A percentile compares a stretch with the other conserved stretches of the same genome.
Evolutionary conservation across 1,140 invertebrate species (phyloP).

Genomic region (Neotoxoptera formosana): DNA sequence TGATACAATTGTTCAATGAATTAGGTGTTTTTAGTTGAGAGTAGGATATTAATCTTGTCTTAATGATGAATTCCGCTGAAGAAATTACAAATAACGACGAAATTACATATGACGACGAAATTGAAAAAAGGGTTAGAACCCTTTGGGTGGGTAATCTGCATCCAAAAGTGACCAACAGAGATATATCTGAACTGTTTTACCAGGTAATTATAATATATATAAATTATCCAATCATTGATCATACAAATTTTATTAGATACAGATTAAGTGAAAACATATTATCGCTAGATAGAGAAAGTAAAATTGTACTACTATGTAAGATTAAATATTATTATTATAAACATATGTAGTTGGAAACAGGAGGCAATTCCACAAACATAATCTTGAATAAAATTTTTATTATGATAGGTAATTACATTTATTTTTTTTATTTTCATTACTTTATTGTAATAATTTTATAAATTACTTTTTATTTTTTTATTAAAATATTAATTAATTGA

Average conservation of each 20-base stretch:
- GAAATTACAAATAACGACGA: background rate
- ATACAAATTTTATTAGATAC: too few species aligned
- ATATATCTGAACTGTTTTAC: slow-evolving; percentile 43
- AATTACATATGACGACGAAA: background rate
- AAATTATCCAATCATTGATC: background rate
- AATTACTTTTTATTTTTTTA: background rate
- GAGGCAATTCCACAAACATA: background rate
- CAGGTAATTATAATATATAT: slow-evolving; percentile 35
- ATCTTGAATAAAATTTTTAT: background rate
- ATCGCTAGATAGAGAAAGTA: background rate
- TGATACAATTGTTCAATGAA: background rate
- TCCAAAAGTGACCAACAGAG: background rate
- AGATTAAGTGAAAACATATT: background rate
- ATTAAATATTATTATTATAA: background rate
- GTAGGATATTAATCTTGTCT: background rate
- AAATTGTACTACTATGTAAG: background rate
- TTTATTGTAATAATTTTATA: background rate
- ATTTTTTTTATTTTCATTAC: background rate
- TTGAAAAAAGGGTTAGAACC: background rate
- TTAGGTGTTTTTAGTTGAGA: background rate
- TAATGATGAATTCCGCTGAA: background rate
- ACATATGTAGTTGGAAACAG: background rate
- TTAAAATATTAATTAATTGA: background rate
- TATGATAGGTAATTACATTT: too few species aligned
- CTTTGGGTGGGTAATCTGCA: slow-evolving; percentile 50